These are phyloP conservation scores for Pterocles gutturalis DNA, from an alignment of 2,113 vertebrate species.

Conservation along the genomic window DNA sequence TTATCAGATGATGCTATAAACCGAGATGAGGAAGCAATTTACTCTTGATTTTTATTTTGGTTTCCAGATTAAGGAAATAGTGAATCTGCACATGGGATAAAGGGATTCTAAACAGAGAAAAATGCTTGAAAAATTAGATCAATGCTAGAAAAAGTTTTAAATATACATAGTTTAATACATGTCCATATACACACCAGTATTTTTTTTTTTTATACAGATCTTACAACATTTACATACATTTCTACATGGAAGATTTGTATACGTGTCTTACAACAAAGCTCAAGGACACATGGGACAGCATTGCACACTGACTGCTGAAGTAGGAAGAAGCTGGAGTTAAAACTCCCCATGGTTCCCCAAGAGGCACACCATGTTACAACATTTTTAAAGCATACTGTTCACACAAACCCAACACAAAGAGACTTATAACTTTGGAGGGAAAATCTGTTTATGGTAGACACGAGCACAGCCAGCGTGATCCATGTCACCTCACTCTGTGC, in stretches of 20 bases:
- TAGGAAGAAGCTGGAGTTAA: background rate
- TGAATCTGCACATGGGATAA: background rate
- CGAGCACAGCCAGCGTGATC: background rate
- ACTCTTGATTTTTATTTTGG: background rate
- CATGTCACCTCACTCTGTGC: background rate
- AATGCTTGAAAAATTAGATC: background rate
- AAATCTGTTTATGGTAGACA: background rate
- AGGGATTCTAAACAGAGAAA: background rate
- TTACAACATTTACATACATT: background rate
- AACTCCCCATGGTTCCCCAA: background rate
- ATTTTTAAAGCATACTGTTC: background rate
- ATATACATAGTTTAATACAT: background rate
- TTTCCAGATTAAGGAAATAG: background rate
- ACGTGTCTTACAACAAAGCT: background rate
- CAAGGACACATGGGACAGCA: background rate
- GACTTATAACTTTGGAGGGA: background rate
- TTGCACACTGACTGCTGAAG: background rate
- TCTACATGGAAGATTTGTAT: background rate
- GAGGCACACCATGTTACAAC: background rate
- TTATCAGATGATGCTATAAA: constrained; percentile 62
- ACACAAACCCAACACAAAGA: background rate
- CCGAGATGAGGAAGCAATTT: constrained; percentile 50
- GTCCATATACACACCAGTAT: background rate
- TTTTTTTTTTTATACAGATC: background rate
- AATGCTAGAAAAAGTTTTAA: background rate